Base-by-base conservation (phyloP, 2,797 vertebrate genomes). In the Lacerta agilis region DNA sequence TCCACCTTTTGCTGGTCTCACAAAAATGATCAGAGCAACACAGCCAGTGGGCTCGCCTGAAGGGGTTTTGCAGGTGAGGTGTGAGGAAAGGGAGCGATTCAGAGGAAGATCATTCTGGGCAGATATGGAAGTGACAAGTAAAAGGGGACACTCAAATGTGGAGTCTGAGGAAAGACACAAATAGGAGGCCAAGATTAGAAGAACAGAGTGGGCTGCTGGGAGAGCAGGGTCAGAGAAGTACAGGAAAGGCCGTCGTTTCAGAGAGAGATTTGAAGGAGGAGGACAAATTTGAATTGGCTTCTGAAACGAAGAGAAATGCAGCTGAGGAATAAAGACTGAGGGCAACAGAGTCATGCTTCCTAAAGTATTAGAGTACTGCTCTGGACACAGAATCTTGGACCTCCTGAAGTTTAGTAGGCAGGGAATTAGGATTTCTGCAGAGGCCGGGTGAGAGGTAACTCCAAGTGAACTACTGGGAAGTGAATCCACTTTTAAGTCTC, bases 251-350 rank as follows among this genome's bases (percentile, higher is more conserved):
- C 72, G 20, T 33, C 83, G 89, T 80, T n/a, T 69, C 1, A 75
- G 55, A 85, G 27, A 77, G 11, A 86, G 83, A 82, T 92, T 93
- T 93, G 43, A 92, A 72, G 55, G 33, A 79, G 27, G 20, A 90
- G 7, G 82, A 5, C 5, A 33, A 90, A 78, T 90, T 85, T 67
- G 87, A 94, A 92, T 82, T 80, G 91, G 20, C 8, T 90, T 89
- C 78, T 87, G 43, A 86, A 92, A 84, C 38, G 0, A 90, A 76
- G 5, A 88, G 7, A 87, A 84, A 82, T 85, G 0, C 0, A 85
- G 36, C 55, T 61, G 79, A 84, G 86, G 7, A 1, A 13, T 75
- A 83, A 84, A n/a, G 17, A 17, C 79, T 23, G 36, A 83, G 75
- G 25, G 36, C 27, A 33, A 77, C 71, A 79, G 2, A 79, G 33